Base-by-base conservation (phyloP, 2,113 vertebrate genomes). In the Anarrhichthys ocellatus region DNA sequence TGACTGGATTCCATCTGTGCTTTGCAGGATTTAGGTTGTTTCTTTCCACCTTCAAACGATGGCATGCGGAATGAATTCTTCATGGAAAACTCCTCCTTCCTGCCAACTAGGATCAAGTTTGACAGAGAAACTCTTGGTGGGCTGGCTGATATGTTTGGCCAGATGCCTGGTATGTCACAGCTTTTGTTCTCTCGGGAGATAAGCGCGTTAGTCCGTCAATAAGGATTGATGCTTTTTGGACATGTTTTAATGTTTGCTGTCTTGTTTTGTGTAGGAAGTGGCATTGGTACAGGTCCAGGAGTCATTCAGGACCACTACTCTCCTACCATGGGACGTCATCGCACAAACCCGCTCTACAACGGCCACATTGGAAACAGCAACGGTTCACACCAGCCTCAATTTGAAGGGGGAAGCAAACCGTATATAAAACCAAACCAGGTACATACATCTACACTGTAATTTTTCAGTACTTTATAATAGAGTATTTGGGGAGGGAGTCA, bases 251-350 rank as follows among this genome's bases (percentile, higher is more conserved):
- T 64, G 34, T 63, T 82, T 63, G 32, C n/a, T 44, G 46, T 65
- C 1, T 65, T 83, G 6, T 36, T 56, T 81, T 78, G 9, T 1
- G 3, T 58, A 99, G 98, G 98, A 78, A 96, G 96, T 77, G 97
- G 97, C 93, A 99, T 99, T 93, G 98, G 98, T 90, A 99, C 98
- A 90, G 98, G 98, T 95, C 98, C 98, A 92, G 98, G 98, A 87
- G 98, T 99, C 92, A 99, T 99, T 93, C 98, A 99, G 95, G 98
- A 99, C 93, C 96, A 98, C 94, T 99, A 98, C 93, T 99, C 98
- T 74, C 98, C 98, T 83, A 99, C 98, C 77, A 96, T 99, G 96
- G 97, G 97, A 84, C 98, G 98, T 84, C 98, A 99, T 94, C 98
- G 98, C 87, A 95, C 97, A 91, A 98, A 97, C 93, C 98, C 97